Conservation (phyloP, 92 coral and sea anemone genomes). For the Porites lobata region DNA sequence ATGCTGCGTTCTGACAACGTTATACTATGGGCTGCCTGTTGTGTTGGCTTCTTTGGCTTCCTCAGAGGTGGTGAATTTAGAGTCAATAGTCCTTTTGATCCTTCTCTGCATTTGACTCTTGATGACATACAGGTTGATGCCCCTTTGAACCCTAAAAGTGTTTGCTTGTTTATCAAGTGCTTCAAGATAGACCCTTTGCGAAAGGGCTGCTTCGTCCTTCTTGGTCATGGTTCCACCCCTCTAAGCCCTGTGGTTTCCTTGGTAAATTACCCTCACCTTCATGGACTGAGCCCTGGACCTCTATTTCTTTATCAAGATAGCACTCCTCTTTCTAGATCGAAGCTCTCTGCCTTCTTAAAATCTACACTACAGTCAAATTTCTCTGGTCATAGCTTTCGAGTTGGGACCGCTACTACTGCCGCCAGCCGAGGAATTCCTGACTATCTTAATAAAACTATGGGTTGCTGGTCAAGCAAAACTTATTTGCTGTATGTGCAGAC, state of each 20-base stretch:
- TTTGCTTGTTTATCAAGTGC: no score
- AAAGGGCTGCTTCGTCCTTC: no score
- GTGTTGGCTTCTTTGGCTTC: no score
- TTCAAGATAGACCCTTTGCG: no score
- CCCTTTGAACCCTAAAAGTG: no score
- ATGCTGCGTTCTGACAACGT: no score
- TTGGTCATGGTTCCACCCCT: background rate
- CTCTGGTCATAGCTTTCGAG: background rate
- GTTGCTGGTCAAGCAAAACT: constrained; percentile 23
- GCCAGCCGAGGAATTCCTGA: background rate
- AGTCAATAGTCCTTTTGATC: no score
- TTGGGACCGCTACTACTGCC: background rate
- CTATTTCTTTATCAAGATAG: background rate
- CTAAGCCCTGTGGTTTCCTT: background rate
- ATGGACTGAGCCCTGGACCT: background rate
- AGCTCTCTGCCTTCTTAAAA: background rate
- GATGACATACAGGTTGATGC: no score
- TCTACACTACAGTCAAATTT: background rate
- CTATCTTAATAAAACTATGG: background rate
- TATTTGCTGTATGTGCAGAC: constrained; percentile 16
- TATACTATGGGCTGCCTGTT: no score
- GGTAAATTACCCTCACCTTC: background rate
- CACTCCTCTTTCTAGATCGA: background rate
- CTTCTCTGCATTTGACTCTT: no score
- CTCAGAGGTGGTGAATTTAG: no score